Base-by-base conservation (phyloP, 2,888 invertebrate genomes). In the Cylloceria caligata region DNA sequence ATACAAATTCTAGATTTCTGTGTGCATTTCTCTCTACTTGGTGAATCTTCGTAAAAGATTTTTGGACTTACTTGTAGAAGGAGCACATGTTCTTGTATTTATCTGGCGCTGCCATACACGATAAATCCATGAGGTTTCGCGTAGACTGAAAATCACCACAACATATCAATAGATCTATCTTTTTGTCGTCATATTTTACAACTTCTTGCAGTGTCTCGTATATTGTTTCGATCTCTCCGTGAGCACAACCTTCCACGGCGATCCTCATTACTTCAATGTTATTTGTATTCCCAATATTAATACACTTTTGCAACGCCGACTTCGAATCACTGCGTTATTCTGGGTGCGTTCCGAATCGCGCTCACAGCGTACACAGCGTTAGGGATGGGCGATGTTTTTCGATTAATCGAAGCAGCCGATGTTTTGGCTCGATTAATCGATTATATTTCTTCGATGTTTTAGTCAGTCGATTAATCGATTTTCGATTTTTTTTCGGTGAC, bases 101-200 rank as follows among this genome's bases (percentile, higher is more conserved):
- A 65, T 95, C 95, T 1, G 99, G 98, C n/a, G 98, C 97, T 52
- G 99, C 98, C 98, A 99, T 99, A 84, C 98, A 97, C 83, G 95
- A 94, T 45, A 99, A 93, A 93, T 99, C 99, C 64, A 95, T 95
- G 87, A 95, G 94, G 94, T 99, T 99, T 80, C 99, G 95, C 0
- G 98, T 97, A 0, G 99, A 95, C 94, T 99, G 99, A 93, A 99
- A 99, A 93, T 99, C 99, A 0, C 99, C 99, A 93, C 99, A 99
- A 90, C 99, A 99, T 81, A 99, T 95, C 39, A 99, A 93, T 74
- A 99, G 94, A 93, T 99, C 99, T 60, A 99, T 94, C 93, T 97
- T 97, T 72, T 96, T 95, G 21, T 94, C 94, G 87, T 96, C 95
- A 86, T 95, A 94, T 85, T 95, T 94, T 93, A 99, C 97, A 81